Evolutionary conservation across 2,797 vertebrate genomes (phyloP), one percentile per base, ranked within the genome.

Genomic region (Merluccius polli): DNA sequence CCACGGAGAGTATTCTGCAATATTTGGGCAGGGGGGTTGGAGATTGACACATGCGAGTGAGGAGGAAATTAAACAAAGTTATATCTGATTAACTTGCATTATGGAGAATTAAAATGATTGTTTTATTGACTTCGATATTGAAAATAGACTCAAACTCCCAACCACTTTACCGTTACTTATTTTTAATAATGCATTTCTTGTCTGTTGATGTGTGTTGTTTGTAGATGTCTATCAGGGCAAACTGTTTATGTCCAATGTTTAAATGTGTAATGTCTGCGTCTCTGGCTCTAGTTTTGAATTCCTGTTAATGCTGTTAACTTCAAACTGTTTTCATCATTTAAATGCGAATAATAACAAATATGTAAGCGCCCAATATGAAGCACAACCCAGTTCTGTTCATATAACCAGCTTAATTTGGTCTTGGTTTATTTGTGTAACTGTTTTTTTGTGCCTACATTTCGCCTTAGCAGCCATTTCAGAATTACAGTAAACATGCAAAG

Each of bases 1-100:
- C 21, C 1, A 7, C 1, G 1, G 70, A 29, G 84, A 81, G 82
- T 77, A 85, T 81, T 35, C 81, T 74, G 21, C 80, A 75, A 44
- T 79, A 78, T 80, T 82, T 76, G 68, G 71, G 65, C 78, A 70
- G 33, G 70, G 18, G 68, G 30, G 4, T 10, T 35, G 80, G 48
- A 77, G 81, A 77, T 15, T 65, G 59, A 65, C 2, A 21, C 29
- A 30, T 70, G 33, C 31, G n/a, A 30, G 74, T 59, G 76, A 63
- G 74, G 77, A 82, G 75, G 67, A 74, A 82, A 73, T 36, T 8
- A 65, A 27, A 65, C 24, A 0, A 9, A 27, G 8, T 27, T 24
- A 63, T 27, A 52, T 24, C n/a, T 63, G 52, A 63, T 63, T 63
- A 63, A 24, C n/a, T 63, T 63, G 5, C n/a, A 27, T 63, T 63